phyloP scores from a whole-genome alignment of 1,140 invertebrate genomes.

The Solenopsis invicta region DNA sequence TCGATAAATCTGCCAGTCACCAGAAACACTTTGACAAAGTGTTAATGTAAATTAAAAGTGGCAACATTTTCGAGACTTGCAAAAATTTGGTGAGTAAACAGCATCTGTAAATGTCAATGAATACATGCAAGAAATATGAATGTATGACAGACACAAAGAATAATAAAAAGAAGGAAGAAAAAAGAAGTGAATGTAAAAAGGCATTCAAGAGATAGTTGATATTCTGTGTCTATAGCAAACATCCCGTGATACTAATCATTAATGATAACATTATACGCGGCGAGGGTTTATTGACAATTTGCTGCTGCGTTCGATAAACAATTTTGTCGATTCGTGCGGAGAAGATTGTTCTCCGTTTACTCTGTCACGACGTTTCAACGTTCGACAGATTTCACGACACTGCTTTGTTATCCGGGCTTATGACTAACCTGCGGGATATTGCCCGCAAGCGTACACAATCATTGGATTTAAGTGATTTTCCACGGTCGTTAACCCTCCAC shows the following conservation, averaged over 20 bases:
- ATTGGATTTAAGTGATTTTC: slow-evolving; percentile 36
- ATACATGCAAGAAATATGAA: too few species aligned
- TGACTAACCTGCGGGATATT: slow-evolving; percentile 10
- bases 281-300: not conserved
- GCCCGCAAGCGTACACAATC: slow-evolving; percentile 5
- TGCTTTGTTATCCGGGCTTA: slow-evolving; percentile 1
- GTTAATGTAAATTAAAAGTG: not conserved
- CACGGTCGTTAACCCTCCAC: slow-evolving; percentile 45
- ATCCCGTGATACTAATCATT: not conserved
- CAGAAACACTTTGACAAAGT: not conserved
- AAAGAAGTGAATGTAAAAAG: not conserved
- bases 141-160: not conserved
- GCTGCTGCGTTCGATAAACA: not conserved
- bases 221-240: not conserved
- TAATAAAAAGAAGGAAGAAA: not conserved
- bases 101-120: too few species aligned
- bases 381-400: slow-evolving; percentile 14
- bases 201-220: not conserved
- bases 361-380: not conserved
- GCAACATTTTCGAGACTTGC: not conserved
- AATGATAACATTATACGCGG: not conserved
- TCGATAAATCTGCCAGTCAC: not conserved
- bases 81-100: not conserved
- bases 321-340: slow-evolving; percentile 7
- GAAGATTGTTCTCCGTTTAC: slow-evolving; percentile 59